Evolutionary conservation across 2,797 vertebrate genomes (phyloP).

Genomic region (Tachyglossus aculeatus): DNA sequence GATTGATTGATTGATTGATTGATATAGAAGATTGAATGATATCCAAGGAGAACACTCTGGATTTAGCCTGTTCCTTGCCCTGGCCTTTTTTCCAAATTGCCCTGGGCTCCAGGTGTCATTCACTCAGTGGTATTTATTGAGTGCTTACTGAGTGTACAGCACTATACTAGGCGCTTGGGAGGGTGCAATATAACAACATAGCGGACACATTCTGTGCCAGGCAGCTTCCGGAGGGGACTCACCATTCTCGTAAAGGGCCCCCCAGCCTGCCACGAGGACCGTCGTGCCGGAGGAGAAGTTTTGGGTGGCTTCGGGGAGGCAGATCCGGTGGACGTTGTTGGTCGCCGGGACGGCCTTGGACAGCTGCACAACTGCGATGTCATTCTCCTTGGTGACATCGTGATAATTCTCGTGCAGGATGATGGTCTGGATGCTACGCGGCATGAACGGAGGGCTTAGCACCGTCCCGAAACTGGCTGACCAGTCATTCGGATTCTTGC

Average conservation of each 20-base stretch:
- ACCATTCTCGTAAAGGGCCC: conserved; percentile 71
- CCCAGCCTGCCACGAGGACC: conserved; percentile 78
- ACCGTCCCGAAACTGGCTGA: conserved; percentile 75
- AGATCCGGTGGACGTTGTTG: conserved; percentile 65
- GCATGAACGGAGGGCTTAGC: conserved; percentile 63
- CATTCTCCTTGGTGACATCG: conserved; percentile 65
- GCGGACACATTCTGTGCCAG: no score
- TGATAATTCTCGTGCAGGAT: conserved; percentile 73
- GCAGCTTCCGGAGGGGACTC: no score
- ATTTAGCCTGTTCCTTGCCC: no score
- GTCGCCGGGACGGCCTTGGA: conserved; percentile 68
- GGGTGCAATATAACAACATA: no score
- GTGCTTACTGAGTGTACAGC: no score
- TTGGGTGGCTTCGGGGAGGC: conserved; percentile 73
- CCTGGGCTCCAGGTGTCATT: no score
- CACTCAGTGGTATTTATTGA: no score
- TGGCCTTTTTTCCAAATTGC: no score
- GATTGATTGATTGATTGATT: no score
- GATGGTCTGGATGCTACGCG: conserved; percentile 64
- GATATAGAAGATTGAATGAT: no score
- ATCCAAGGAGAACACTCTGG: no score
- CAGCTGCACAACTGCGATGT: conserved; percentile 73
- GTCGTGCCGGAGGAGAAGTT: conserved; percentile 65
- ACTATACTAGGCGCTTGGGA: no score
- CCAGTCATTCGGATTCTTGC: conserved; percentile 68